These are phyloP conservation scores for Drosophila lutescens DNA, from an alignment of 2,888 invertebrate species.

Conservation along the genomic window DNA sequence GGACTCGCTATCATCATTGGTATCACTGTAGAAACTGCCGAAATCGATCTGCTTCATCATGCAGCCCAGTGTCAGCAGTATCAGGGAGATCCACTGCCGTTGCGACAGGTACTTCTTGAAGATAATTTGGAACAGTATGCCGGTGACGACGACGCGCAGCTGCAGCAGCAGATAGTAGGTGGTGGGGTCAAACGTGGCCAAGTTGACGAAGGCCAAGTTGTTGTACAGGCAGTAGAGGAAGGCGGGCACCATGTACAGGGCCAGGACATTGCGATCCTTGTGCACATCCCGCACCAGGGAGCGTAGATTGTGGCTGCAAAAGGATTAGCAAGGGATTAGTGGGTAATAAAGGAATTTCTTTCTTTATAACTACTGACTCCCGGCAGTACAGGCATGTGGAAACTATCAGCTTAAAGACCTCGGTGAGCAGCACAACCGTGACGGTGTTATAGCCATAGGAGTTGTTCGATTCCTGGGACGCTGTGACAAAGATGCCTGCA, in stretches of 20 bases:
- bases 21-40: constrained; percentile 72
- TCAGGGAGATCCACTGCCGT: constrained; percentile 95
- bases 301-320: constrained; percentile 67
- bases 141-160: constrained; percentile 96
- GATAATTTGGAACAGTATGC: constrained; percentile 92
- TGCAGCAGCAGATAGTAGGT: constrained; percentile 96
- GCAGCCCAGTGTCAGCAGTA: constrained; percentile 94
- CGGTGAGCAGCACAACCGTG: constrained; percentile 94
- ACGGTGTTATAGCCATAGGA: constrained; percentile 94
- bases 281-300: constrained; percentile 82
- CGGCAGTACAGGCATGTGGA: constrained; percentile 89
- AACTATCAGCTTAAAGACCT: constrained; percentile 92
- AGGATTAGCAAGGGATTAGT: neutral
- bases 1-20: constrained; percentile 66
- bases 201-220: constrained; percentile 95
- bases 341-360: neutral
- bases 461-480: constrained; percentile 92
- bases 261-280: constrained; percentile 88
- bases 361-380: constrained; percentile 85
- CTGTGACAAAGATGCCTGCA: constrained; percentile 94
- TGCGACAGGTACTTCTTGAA: constrained; percentile 92
- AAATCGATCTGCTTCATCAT: constrained; percentile 93
- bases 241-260: constrained; percentile 95
- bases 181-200: constrained; percentile 96
- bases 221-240: constrained; percentile 97